These are phyloP conservation scores for Agriotes lineatus DNA, from an alignment of 2,888 invertebrate species.

Conservation along the genomic window DNA sequence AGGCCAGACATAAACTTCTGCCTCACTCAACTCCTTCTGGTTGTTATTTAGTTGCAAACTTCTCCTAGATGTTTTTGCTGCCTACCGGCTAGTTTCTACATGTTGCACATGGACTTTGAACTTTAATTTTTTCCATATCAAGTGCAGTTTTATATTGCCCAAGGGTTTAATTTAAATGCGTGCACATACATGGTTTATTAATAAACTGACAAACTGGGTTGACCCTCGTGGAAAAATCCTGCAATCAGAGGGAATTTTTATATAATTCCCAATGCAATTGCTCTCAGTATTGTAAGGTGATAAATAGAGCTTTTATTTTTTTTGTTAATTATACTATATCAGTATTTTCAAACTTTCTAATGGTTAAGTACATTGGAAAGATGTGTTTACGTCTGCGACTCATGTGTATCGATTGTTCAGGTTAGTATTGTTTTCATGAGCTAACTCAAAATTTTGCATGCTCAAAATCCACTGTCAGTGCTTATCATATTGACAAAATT, in stretches of 20 bases:
- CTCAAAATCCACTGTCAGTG: background rate
- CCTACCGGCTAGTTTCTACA: background rate
- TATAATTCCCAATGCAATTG: background rate
- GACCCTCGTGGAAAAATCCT: background rate
- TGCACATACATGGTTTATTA: constrained; percentile 9
- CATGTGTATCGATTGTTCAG: constrained; percentile 71
- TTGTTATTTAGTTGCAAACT: constrained; percentile 2
- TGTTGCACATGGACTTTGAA: background rate
- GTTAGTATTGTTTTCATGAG: constrained; percentile 58
- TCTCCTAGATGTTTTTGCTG: constrained; percentile 7
- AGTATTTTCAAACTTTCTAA: constrained; percentile 45
- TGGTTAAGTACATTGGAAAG: constrained; percentile 58
- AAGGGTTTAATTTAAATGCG: constrained; percentile 1
- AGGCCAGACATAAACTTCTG: constrained; percentile 48
- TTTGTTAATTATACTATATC: background rate
- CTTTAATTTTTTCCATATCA: background rate
- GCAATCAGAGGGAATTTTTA: background rate
- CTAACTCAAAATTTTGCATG: background rate
- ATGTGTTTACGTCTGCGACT: constrained; percentile 69
- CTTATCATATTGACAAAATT: constrained; percentile 8
- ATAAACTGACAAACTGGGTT: constrained; percentile 4
- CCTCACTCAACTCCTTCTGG: constrained; percentile 22
- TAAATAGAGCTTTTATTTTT: background rate
- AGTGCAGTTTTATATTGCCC: background rate
- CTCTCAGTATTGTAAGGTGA: background rate